Base-by-base conservation (phyloP, 2,113 vertebrate genomes). In the Centropus bengalensis region DNA sequence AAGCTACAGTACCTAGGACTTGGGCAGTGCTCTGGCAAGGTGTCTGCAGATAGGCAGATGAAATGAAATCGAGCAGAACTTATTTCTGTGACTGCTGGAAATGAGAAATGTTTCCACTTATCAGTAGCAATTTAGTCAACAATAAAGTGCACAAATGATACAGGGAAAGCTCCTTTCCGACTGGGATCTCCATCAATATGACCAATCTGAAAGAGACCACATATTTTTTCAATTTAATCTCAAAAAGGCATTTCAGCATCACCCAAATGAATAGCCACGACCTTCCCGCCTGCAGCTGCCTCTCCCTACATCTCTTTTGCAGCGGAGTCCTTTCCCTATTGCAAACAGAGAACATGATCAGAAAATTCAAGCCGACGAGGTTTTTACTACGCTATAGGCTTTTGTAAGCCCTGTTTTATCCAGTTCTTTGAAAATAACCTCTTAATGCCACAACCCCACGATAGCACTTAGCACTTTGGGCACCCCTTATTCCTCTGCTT, bases 121-220 rank as follows among this genome's bases (percentile, higher is more conserved):
- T 89, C 95, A 86, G 96, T 79, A 94, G 97, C 85, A 83, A 62
- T 92, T 99, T 97, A 99, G 95, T 99, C 99, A 15, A 98, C 98
- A 93, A 99, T 98, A 98, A 99, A 99, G 98, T 99, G 99, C 92
- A 99, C 99, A 56, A 99, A 99, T 12, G 99, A 99, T 62, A 99
- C 98, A 1, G 99, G 99, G 87, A 99, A 99, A 15, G 94, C 98
- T 79, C 99, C 99, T 89, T 97, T 98, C 64, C 99, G 98, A 68
- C 89, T 95, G 5, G 99, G 99, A 7, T 99, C 99, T 19, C 97
- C 98, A 38, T 99, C 99, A n/a, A 99, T 94, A 88, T 99, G 98
- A 27, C 99, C 99, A 11, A 99, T 96, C 99, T 99, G 98, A 73
- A 98, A 97, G 62, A 97, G 73, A 77, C 45, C 89, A 75, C 28